Conservation (phyloP, 1,140 invertebrate species). For the Mamestra configurata region DNA sequence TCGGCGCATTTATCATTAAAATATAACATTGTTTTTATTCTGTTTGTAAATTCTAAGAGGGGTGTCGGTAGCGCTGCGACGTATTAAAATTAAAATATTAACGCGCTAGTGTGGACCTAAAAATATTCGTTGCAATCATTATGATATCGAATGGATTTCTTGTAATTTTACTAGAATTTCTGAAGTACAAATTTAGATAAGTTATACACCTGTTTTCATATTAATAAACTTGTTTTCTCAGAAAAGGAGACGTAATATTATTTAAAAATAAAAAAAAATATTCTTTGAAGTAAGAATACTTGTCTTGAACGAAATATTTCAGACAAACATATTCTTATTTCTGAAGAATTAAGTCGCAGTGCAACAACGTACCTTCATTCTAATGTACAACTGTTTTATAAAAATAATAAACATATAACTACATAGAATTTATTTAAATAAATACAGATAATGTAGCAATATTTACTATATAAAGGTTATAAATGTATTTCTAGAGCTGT, state of each 20-base stretch:
- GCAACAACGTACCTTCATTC: not conserved
- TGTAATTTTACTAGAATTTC: not conserved
- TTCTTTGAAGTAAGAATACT: not conserved
- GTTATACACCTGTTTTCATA: not conserved
- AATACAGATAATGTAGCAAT: constrained; percentile 50
- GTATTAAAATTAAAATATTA: not conserved
- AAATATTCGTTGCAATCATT: not conserved
- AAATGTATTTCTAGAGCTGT: constrained; percentile 60
- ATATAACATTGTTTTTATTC: constrained; percentile 42
- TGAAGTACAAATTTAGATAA: constrained; percentile 33
- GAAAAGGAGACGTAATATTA: not conserved
- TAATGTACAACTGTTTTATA: constrained; percentile 65
- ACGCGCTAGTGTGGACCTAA: constrained; percentile 32
- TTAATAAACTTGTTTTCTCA: not conserved
- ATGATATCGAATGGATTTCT: constrained; percentile 16
- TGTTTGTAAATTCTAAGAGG: constrained; percentile 20
- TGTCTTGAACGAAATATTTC: not conserved
- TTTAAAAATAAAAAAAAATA: constrained; percentile 2
- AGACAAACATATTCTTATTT: constrained; percentile 12
- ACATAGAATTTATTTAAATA: constrained; percentile 64
- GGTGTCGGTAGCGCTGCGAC: not conserved
- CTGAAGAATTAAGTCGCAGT: constrained; percentile 18
- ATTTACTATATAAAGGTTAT: constrained; percentile 51
- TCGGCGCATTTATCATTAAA: constrained; percentile 65
- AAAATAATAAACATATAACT: constrained; percentile 55